A percentile compares a stretch with the other conserved stretches of the same genome.
Conservation (phyloP, 2,797 vertebrate species). For the Aerospiza tachiro region DNA sequence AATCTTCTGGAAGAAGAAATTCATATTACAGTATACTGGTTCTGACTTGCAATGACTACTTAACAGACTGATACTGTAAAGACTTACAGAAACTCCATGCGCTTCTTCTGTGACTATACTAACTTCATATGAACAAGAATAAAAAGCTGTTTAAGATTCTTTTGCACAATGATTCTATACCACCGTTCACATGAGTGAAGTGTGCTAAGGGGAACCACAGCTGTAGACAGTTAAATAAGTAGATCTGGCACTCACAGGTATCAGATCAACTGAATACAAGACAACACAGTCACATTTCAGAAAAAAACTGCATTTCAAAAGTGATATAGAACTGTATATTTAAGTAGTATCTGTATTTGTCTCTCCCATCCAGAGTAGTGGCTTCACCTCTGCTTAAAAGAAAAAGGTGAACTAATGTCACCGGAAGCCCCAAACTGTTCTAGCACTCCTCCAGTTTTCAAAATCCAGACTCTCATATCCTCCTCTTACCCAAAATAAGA, state of each 20-base stretch:
- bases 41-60: background rate
- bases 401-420: background rate
- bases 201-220: background rate
- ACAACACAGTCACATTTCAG: background rate
- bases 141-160: background rate
- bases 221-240: background rate
- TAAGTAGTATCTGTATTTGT: background rate
- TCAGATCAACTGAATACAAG: background rate
- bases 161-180: background rate
- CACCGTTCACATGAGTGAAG: background rate
- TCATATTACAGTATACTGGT: background rate
- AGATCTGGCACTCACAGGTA: background rate
- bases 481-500: conserved; percentile 16
- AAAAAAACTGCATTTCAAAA: background rate
- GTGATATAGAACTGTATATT: background rate
- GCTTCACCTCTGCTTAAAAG: background rate
- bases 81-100: background rate
- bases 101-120: background rate
- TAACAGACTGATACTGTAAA: background rate
- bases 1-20: background rate
- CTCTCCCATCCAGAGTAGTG: background rate
- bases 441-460: background rate
- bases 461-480: conserved; percentile 33
- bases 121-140: background rate
- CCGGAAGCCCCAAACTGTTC: background rate